Conservation (phyloP, 2,113 vertebrate genomes). For the Gracilinanus agilis region DNA sequence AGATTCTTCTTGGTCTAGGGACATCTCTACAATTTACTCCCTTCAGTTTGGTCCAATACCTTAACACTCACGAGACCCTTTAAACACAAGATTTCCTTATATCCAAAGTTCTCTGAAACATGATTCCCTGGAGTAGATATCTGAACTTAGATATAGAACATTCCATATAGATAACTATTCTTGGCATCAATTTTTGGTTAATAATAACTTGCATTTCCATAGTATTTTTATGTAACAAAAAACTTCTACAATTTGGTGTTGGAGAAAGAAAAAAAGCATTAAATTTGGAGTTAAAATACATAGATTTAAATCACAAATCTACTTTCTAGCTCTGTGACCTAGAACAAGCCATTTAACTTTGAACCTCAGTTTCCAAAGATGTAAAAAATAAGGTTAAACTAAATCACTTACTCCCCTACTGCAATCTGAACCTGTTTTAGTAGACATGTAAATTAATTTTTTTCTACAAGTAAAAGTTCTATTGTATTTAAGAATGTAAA, state of each 20-base stretch:
- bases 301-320: neutral
- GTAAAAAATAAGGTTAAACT: neutral
- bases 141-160: slow-evolving; percentile 50
- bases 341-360: neutral
- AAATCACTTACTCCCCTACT: neutral
- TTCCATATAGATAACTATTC: slow-evolving; percentile 28
- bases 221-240: neutral
- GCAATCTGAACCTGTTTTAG: neutral
- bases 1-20: neutral
- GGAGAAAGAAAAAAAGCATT: neutral
- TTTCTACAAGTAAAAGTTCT: neutral
- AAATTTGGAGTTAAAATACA: neutral
- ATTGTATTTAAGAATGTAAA: neutral
- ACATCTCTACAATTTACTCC: neutral
- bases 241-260: neutral
- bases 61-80: neutral
- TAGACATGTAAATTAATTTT: neutral
- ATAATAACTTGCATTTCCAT: slow-evolving; percentile 9
- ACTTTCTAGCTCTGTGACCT: neutral
- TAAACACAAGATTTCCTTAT: neutral
- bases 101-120: neutral
- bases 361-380: neutral
- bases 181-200: slow-evolving; percentile 38
- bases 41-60: neutral
- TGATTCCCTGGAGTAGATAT: neutral